These are phyloP conservation scores for Drosophila paramelanica DNA, from an alignment of 2,888 invertebrate species.

Conservation along the genomic window DNA sequence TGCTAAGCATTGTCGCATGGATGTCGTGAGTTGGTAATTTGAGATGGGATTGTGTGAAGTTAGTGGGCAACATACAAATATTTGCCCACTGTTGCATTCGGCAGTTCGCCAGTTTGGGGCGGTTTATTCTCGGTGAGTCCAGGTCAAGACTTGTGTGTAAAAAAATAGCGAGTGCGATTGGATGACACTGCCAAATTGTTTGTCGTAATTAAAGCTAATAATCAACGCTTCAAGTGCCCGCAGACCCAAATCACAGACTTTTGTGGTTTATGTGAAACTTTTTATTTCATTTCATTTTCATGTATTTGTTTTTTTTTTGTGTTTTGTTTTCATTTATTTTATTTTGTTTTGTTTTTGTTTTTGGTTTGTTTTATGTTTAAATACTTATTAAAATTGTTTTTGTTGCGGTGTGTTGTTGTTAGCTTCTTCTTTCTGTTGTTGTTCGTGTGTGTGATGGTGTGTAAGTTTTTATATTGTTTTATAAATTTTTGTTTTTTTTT, in stretches of 20 bases:
- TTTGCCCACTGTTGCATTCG: slow-evolving; percentile 4
- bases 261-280: slow-evolving; percentile 73
- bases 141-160: slow-evolving; percentile 7
- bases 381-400: slow-evolving; percentile 76
- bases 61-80: slow-evolving; percentile 14
- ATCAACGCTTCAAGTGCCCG: slow-evolving; percentile 30
- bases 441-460: slow-evolving; percentile 57
- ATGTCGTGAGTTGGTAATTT: slow-evolving; percentile 61
- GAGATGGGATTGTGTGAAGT: slow-evolving; percentile 22
- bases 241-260: slow-evolving; percentile 8
- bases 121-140: slow-evolving; percentile 25
- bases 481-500: slow-evolving; percentile 46
- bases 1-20: slow-evolving; percentile 50
- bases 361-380: slow-evolving; percentile 74
- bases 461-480: slow-evolving; percentile 45
- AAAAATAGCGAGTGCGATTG: background rate
- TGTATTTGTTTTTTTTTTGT: slow-evolving; percentile 52
- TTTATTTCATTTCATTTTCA: slow-evolving; percentile 79
- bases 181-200: background rate
- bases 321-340: slow-evolving; percentile 39
- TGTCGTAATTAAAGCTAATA: slow-evolving; percentile 39
- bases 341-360: slow-evolving; percentile 47
- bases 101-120: slow-evolving; percentile 45
- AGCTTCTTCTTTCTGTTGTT: slow-evolving; percentile 68
- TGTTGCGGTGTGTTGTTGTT: slow-evolving; percentile 57